A percentile compares a stretch with the other conserved stretches of the same genome.
Evolutionary conservation across 1,140 invertebrate species (phyloP).

Genomic region (Calliopsis andreniformis): DNA sequence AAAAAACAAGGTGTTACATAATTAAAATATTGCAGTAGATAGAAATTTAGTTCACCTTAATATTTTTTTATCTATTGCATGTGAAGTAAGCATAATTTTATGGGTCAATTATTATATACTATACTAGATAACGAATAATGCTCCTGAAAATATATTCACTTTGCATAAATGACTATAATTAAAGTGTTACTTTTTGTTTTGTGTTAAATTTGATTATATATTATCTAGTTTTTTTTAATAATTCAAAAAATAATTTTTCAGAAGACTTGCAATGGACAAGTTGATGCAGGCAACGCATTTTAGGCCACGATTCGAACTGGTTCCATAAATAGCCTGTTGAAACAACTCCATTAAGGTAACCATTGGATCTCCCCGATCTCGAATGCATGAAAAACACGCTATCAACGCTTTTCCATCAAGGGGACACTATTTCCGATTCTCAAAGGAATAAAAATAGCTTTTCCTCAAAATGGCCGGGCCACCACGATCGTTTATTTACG

Average conservation of each 20-base stretch:
- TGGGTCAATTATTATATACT: slow-evolving; percentile 47
- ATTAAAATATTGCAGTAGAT: not conserved
- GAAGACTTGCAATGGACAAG: no score
- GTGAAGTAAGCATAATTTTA: slow-evolving; percentile 45
- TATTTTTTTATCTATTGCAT: slow-evolving; percentile 10
- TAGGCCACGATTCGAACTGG: slow-evolving; percentile 45
- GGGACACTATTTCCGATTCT: slow-evolving; percentile 2
- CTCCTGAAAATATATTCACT: slow-evolving; percentile 21
- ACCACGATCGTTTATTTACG: slow-evolving; percentile 22
- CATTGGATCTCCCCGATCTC: slow-evolving; percentile 33
- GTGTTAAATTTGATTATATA: no score
- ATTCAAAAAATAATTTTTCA: no score
- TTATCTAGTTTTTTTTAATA: no score
- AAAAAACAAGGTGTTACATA: not conserved
- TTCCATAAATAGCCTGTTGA: slow-evolving; percentile 58
- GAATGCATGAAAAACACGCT: slow-evolving; percentile 16
- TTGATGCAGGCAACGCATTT: slow-evolving; percentile 48
- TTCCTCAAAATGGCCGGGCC: not conserved
- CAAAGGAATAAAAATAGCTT: slow-evolving; percentile 10
- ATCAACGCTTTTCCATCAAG: not conserved
- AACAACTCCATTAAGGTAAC: slow-evolving; percentile 62
- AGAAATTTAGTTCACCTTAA: slow-evolving; percentile 5
- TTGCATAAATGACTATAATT: no score
- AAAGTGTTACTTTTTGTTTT: no score
- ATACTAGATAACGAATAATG: slow-evolving; percentile 9